Conservation (phyloP, 2,888 invertebrate species). For the Temnothorax ravouxi region DNA sequence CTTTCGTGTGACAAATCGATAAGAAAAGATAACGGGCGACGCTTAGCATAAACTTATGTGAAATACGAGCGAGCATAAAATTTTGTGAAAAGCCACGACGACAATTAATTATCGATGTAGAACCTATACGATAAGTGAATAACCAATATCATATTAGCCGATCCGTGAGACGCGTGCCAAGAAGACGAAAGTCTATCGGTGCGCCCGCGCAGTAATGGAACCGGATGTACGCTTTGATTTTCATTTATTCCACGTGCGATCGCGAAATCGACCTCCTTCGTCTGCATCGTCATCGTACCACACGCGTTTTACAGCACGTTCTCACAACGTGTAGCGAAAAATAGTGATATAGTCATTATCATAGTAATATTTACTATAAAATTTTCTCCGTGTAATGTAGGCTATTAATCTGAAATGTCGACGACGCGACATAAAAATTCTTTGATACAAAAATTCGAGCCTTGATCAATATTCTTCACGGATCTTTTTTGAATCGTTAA, state of each 20-base stretch:
- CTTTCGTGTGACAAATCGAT: conserved; percentile 42
- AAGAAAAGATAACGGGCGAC: conserved; percentile 44
- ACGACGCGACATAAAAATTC: background rate
- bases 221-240: conserved; percentile 45
- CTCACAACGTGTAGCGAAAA: background rate
- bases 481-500: background rate
- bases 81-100: conserved; percentile 21
- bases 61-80: conserved; percentile 30
- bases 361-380: no score
- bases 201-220: conserved; percentile 17
- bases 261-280: conserved; percentile 32
- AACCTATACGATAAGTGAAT: background rate
- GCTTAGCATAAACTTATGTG: background rate
- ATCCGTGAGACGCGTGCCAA: conserved; percentile 40
- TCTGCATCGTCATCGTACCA: conserved; percentile 1
- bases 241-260: conserved; percentile 41
- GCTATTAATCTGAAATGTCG: background rate
- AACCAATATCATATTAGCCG: conserved; percentile 12
- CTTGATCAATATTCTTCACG: background rate
- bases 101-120: conserved; percentile 55
- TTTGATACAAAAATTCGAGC: background rate
- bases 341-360: background rate
- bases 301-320: background rate
- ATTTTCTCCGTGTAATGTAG: no score
- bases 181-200: conserved; percentile 17